Conservation (phyloP, 2,113 vertebrate genomes). For the Sporophila hypoxantha region DNA sequence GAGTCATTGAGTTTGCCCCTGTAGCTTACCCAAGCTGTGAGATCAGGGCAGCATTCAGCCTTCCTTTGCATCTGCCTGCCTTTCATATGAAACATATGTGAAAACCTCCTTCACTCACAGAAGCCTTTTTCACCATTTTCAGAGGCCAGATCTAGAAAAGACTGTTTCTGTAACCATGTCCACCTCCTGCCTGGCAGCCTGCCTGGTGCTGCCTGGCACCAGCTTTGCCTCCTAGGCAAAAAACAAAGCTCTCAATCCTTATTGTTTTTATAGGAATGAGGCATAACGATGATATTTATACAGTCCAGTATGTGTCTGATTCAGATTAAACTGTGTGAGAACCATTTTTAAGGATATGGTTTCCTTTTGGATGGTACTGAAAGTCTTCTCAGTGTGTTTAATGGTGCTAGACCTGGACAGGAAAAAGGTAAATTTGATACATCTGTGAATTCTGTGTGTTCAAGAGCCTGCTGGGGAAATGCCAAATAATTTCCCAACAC, state of each 20-base stretch:
- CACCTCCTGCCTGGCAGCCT: slow-evolving; percentile 18
- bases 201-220: neutral
- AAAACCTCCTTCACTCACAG: neutral
- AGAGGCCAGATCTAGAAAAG: neutral
- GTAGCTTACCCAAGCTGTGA: neutral
- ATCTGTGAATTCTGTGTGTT: neutral
- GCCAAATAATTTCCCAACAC: neutral
- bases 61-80: neutral
- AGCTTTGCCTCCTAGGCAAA: neutral
- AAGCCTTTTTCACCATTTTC: neutral
- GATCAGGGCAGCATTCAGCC: neutral
- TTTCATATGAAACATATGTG: neutral
- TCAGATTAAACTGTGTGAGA: neutral
- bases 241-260: neutral
- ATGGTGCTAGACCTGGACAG: slow-evolving; percentile 41
- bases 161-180: neutral
- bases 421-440: neutral
- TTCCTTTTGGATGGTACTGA: slow-evolving; percentile 25
- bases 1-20: neutral
- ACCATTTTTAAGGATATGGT: neutral
- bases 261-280: slow-evolving; percentile 11
- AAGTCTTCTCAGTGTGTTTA: slow-evolving; percentile 27
- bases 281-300: neutral
- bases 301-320: neutral
- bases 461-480: neutral